Conservation (phyloP, 2,888 invertebrate species). For the Hirtodrosophila histrioides region DNA sequence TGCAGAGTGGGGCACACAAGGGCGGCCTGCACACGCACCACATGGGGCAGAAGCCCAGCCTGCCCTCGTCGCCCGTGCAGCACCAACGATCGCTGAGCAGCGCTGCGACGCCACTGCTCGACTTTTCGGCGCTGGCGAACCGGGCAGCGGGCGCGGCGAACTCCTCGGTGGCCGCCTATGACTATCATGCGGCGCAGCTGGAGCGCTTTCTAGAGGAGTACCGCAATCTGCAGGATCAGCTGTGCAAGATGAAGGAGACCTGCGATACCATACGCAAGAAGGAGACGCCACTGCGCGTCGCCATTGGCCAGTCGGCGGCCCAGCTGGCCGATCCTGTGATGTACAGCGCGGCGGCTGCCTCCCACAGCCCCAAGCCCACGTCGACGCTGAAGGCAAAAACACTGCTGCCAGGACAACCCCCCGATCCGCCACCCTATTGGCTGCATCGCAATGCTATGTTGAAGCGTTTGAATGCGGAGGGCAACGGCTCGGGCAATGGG, state of each 20-base stretch:
- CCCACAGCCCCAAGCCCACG: constrained; percentile 84
- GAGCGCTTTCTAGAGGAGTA: constrained; percentile 93
- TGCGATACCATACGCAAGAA: constrained; percentile 88
- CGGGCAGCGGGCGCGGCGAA: constrained; percentile 74
- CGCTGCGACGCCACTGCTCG: constrained; percentile 83
- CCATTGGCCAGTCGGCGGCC: constrained; percentile 78
- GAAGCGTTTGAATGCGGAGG: constrained; percentile 82
- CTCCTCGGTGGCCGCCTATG: constrained; percentile 87
- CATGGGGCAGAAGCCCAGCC: constrained; percentile 86
- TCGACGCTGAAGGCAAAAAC: constrained; percentile 86
- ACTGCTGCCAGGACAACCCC: constrained; percentile 82
- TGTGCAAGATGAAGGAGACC: constrained; percentile 92
- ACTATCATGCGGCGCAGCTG: constrained; percentile 91
- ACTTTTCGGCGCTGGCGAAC: constrained; percentile 79
- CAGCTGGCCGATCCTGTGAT: constrained; percentile 84
- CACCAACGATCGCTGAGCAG: constrained; percentile 83
- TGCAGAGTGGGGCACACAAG: constrained; percentile 83
- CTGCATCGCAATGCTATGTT: constrained; percentile 84
- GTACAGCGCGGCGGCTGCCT: constrained; percentile 81
- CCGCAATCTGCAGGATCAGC: constrained; percentile 90
- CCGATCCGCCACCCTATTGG: constrained; percentile 85
- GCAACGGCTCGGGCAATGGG: constrained; percentile 40
- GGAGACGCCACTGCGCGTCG: constrained; percentile 81
- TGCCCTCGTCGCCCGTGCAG: constrained; percentile 88
- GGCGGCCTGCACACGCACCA: constrained; percentile 51